Evolutionary conservation across 2,888 invertebrate genomes (phyloP).

Genomic region (Itoplectis maculator): DNA sequence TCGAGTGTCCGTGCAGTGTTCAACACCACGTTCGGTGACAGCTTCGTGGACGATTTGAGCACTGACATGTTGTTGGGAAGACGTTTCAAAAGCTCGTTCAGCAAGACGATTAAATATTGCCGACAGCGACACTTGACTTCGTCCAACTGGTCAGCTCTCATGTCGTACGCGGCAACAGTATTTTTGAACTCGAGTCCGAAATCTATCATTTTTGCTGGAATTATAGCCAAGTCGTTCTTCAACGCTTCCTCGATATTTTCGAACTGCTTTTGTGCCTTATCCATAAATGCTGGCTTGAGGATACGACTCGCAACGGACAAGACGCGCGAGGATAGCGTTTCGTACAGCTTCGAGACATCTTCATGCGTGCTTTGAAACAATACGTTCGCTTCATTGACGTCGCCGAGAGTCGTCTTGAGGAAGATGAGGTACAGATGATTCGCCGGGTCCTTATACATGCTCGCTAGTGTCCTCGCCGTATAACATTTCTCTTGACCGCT

Average conservation of each 20-base stretch:
- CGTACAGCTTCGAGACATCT: slow-evolving; percentile 64
- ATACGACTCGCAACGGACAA: slow-evolving; percentile 59
- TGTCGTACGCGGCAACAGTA: slow-evolving; percentile 18
- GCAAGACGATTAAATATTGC: slow-evolving; percentile 55
- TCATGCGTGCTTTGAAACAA: slow-evolving; percentile 66
- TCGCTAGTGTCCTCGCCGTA: slow-evolving; percentile 62
- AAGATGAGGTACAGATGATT: slow-evolving; percentile 67
- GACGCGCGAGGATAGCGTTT: slow-evolving; percentile 58
- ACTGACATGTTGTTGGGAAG: slow-evolving; percentile 43
- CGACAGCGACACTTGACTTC: too few species aligned
- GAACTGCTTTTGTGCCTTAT: not conserved
- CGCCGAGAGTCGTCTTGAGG: slow-evolving; percentile 61
- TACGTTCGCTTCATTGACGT: slow-evolving; percentile 61
- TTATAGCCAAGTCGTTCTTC: not conserved
- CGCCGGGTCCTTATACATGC: slow-evolving; percentile 68
- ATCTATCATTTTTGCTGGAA: slow-evolving; percentile 20
- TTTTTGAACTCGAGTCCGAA: slow-evolving; percentile 53
- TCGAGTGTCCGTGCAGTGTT: slow-evolving; percentile 17
- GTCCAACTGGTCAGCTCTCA: too few species aligned
- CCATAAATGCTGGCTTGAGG: slow-evolving; percentile 42
- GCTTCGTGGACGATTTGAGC: slow-evolving; percentile 40
- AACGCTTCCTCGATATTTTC: slow-evolving; percentile 32
- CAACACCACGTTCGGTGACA: slow-evolving; percentile 50
- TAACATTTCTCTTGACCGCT: slow-evolving; percentile 67
- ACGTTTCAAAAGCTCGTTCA: slow-evolving; percentile 47